phyloP scores from a whole-genome alignment of 92 coral and sea anemone species.

The Phenganax marumi region DNA sequence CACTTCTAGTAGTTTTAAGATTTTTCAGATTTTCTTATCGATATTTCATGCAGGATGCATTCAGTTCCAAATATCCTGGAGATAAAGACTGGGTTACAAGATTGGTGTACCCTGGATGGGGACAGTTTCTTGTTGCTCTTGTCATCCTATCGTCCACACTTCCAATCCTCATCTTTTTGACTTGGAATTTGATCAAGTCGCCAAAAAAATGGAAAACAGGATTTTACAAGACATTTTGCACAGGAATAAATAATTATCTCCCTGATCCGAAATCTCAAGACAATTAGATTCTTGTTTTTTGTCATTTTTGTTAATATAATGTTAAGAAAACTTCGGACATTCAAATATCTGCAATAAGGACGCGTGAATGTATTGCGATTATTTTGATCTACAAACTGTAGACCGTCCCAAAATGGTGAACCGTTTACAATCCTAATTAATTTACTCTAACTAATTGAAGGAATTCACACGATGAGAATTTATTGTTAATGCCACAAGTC shows the following conservation, averaged over 20 bases:
- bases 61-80: conserved; percentile 29
- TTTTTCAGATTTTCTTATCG: not conserved
- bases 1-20: not conserved
- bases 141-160: conserved; percentile 32
- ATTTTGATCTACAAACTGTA: too few species aligned
- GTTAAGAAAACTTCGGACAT: not conserved
- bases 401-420: too few species aligned
- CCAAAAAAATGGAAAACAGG: conserved; percentile 35
- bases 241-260: conserved; percentile 35
- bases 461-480: too few species aligned
- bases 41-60: conserved; percentile 14
- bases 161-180: conserved; percentile 19
- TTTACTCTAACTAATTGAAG: too few species aligned
- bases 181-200: conserved; percentile 37
- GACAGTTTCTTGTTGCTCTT: conserved; percentile 34
- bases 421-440: too few species aligned
- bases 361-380: too few species aligned
- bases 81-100: not conserved
- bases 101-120: conserved; percentile 39
- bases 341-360: too few species aligned
- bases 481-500: too few species aligned
- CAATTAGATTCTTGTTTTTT: conserved; percentile 11
- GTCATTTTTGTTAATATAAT: not conserved
- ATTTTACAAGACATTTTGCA: conserved; percentile 27
- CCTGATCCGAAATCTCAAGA: conserved; percentile 29